These are phyloP conservation scores for Todiramphus saurophagus DNA, from an alignment of 2,113 vertebrate species.

Conservation along the genomic window DNA sequence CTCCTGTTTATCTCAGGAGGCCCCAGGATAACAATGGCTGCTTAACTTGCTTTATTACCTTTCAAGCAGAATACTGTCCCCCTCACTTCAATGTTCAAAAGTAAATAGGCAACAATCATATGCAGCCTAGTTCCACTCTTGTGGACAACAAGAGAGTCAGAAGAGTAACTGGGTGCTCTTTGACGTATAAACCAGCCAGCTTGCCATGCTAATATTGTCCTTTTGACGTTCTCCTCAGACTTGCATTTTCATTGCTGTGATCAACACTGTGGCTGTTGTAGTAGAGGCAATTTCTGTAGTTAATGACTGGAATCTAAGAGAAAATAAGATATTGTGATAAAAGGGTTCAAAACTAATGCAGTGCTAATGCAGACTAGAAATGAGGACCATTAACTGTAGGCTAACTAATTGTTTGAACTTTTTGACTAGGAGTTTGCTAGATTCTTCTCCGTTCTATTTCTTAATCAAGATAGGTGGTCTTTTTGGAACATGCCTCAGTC, in stretches of 20 bases:
- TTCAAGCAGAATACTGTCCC: too few relatives aligned
- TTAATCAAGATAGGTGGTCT: background rate
- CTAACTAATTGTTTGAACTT: background rate
- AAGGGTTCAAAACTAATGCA: background rate
- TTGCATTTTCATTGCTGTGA: background rate
- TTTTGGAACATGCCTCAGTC: background rate
- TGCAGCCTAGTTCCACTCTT: background rate
- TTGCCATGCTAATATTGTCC: background rate
- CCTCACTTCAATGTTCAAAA: too few relatives aligned
- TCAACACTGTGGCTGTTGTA: background rate
- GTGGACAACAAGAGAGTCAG: background rate
- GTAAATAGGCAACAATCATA: background rate
- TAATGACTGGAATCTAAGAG: conserved; percentile 7
- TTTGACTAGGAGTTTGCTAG: background rate
- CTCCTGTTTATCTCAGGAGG: too few relatives aligned
- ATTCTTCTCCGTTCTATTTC: background rate
- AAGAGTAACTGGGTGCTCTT: background rate
- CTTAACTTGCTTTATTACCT: too few relatives aligned
- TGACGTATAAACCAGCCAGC: background rate
- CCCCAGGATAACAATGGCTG: too few relatives aligned
- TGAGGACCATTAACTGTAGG: background rate
- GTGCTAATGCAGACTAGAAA: background rate
- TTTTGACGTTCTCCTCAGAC: background rate
- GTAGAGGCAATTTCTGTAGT: background rate
- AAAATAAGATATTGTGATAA: background rate